A percentile compares a stretch with the other conserved stretches of the same genome.
phyloP scores from a whole-genome alignment of 2,113 vertebrate species.

The Neoarius graeffei region DNA sequence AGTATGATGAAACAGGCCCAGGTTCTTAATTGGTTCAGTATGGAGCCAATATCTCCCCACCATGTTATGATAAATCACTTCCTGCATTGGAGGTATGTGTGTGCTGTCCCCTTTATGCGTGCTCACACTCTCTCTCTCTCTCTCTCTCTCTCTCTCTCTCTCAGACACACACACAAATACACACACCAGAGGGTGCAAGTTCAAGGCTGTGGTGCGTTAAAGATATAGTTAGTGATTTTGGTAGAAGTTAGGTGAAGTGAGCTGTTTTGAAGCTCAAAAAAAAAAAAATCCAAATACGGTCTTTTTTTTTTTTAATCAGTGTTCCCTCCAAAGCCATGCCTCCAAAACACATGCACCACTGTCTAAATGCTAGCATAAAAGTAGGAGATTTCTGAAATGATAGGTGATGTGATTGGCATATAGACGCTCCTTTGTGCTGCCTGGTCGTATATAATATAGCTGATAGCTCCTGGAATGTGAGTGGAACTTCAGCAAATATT shows the following conservation, averaged over 20 bases:
- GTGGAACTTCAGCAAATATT: not conserved
- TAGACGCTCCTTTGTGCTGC: not conserved
- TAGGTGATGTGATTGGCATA: not conserved
- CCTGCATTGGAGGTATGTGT: constrained; percentile 85
- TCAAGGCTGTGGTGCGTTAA: constrained; percentile 59
- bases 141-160: constrained; percentile 16
- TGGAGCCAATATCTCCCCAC: constrained; percentile 84
- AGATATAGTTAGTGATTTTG: not conserved
- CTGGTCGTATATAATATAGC: not conserved
- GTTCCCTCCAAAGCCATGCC: not conserved
- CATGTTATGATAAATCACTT: constrained; percentile 91
- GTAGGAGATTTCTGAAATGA: not conserved
- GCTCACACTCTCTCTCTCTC: constrained; percentile 2
- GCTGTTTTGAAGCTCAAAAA: not conserved
- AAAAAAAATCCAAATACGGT: not conserved
- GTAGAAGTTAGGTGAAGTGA: not conserved
- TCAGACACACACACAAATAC: constrained; percentile 65
- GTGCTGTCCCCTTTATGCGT: constrained; percentile 72
- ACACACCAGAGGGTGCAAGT: constrained; percentile 66
- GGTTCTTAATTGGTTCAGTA: constrained; percentile 88
- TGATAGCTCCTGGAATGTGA: not conserved
- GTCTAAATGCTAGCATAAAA: not conserved
- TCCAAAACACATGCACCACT: not conserved
- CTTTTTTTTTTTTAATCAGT: not conserved
- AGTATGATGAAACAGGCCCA: constrained; percentile 85